These are phyloP conservation scores for Strigamia maritima DNA, from an alignment of 2,888 invertebrate genomes.

Conservation along the genomic window DNA sequence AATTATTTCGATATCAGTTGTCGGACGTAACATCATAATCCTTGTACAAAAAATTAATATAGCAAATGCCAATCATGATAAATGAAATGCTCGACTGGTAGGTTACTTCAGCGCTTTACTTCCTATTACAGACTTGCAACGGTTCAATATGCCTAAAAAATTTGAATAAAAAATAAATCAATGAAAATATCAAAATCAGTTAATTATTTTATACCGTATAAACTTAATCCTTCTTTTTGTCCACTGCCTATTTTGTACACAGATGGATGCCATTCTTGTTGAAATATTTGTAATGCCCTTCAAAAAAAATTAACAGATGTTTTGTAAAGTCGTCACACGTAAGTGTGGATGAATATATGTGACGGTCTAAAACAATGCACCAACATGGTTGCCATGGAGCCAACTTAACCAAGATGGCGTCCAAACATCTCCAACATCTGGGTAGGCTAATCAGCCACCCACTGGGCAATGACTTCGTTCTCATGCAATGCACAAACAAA, in stretches of 20 bases:
- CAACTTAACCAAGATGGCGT: no score
- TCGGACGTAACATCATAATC: conserved; percentile 68
- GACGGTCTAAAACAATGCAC: no score
- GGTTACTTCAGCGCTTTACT: conserved; percentile 62
- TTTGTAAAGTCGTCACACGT: no score
- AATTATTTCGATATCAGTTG: conserved; percentile 61
- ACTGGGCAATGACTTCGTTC: no score
- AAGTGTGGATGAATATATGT: no score
- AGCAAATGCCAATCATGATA: not conserved
- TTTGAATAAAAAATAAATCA: conserved; percentile 31
- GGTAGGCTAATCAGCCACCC: no score
- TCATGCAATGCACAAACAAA: no score
- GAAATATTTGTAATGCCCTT: conserved; percentile 73
- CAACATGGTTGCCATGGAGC: no score
- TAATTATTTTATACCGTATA: conserved; percentile 57
- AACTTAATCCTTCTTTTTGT: conserved; percentile 67
- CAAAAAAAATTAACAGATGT: conserved; percentile 63
- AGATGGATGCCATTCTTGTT: conserved; percentile 68
- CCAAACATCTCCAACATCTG: no score
- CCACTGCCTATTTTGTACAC: conserved; percentile 66
- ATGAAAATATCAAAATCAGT: not conserved
- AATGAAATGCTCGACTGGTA: not conserved
- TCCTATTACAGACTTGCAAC: conserved; percentile 69
- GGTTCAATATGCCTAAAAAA: conserved; percentile 60
- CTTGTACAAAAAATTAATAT: conserved; percentile 52